These are phyloP conservation scores for Halisarca cf. caerulea DNA, from an alignment of 37 sponge, comb jelly and placozoan genomes.

Conservation along the genomic window DNA sequence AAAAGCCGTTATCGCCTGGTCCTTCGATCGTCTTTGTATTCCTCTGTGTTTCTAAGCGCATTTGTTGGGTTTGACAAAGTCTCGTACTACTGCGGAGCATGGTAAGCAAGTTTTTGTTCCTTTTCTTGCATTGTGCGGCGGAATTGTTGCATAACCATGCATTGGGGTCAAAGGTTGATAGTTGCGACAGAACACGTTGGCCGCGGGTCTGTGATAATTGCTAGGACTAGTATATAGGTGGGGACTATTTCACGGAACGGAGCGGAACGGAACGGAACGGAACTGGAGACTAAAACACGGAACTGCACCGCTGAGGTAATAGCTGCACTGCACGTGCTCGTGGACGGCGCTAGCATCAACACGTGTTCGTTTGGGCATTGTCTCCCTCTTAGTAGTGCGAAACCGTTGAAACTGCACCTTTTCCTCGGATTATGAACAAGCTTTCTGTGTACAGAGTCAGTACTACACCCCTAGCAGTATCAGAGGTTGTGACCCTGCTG, in stretches of 20 bases:
- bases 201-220: too few species aligned
- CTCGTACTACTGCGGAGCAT: too few species aligned
- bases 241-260: constrained; percentile 27
- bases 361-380: background rate
- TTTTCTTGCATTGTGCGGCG: too few species aligned
- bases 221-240: too few species aligned
- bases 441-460: constrained; percentile 18
- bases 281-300: constrained; percentile 12
- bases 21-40: too few species aligned
- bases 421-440: constrained; percentile 6
- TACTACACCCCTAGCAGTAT: constrained; percentile 14
- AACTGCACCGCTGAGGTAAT: background rate
- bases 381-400: background rate
- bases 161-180: too few species aligned
- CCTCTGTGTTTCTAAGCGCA: too few species aligned
- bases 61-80: too few species aligned
- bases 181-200: too few species aligned
- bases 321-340: background rate
- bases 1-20: too few species aligned
- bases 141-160: too few species aligned
- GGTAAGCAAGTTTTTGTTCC: too few species aligned
- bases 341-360: background rate
- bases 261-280: constrained; percentile 17
- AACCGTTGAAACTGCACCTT: background rate
- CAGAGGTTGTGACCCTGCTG: constrained; percentile 22